Evolutionary conservation across 2,888 invertebrate species (phyloP), one percentile per base, ranked within the genome.

Genomic region (Oxytorus armatus): DNA sequence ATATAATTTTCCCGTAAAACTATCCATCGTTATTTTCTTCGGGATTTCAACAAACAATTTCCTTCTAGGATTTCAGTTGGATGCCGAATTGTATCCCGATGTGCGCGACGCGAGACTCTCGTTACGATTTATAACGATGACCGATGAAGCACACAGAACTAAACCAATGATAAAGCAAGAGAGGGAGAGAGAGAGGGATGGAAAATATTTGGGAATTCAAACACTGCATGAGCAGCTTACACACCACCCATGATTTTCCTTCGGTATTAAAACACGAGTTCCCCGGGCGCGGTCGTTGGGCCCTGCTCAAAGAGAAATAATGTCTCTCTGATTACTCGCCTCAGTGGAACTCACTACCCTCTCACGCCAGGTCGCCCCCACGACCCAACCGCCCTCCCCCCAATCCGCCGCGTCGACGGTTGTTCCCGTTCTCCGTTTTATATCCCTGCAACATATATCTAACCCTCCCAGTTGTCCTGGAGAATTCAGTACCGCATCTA

Each of bases 261-360:
- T 85, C 84, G 88, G n/a, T 88, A 90, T 91, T 91, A 90, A 91
- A 91, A 91, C 88, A 86, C 86, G 88, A 83, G 78, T 70, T 61
- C 33, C 44, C 44, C 65, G 65, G 61, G 63, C 66, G 66, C 72
- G 49, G 65, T 57, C 63, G 74, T 77, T 74, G 61, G 83, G 86
- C 85, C 85, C 77, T 65, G 74, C 89, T 90, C 90, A 91, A 91
- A 91, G 91, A 89, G 90, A 91, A 91, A 91, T 91, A 92, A 91
- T 92, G 91, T 91, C 91, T 89, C 90, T 86, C 91, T 92, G 92
- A 92, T 92, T 92, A 91, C 91, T 91, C 90, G 90, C 88, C 89
- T 90, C 89, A 88, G 88, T 90, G 89, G 88, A 90, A 88, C 88
- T 89, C 86, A 83, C 88, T 87, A 85, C 86, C 86, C 84, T 80